Base-by-base conservation (phyloP, 2,888 invertebrate species). In the Trypoxylon attenuatum region DNA sequence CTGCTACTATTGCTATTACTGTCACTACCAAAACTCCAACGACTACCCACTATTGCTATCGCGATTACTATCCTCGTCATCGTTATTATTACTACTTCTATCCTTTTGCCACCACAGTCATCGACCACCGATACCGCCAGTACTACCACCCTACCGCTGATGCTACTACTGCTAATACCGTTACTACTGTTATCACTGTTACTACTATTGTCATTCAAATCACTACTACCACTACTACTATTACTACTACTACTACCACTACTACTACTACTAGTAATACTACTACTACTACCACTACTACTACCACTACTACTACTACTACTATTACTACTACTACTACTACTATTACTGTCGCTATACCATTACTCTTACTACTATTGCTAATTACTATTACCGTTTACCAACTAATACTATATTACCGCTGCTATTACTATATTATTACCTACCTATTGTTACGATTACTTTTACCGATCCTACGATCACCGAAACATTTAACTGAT, bases 241-340 rank as follows among this genome's bases (percentile, higher is more conserved):
- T 46, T 23, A 15, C 46, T 41, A 57, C 41, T 25, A 43, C 42
- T 56, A 13, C 42, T 53, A 64, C 38, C n/a, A 25, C 60, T 39
- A 25, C 23, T 42, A 53, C 58, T 58, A 57, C 53, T 53, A 49
- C 56, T 21, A 53, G 33, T 25, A 51, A 43, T 55, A 55, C 45
- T 29, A 18, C 57, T 47, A 49, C 47, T 55, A 51, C 52, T 53
- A 39, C n/a, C 50, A 59, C 45, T 60, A 58, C 55, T 61, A 65
- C 45, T 54, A 57, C 61, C 45, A 63, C 59, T 47, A 45, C 59
- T 59, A 67, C 47, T 56, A 53, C 23, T 46, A 60, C 45, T 52
- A 52, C 56, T 21, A 27, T 56, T 57, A 69, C 53, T 52, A 61
- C 61, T 59, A 63, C 45, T 71, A 55, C 59, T 63, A 66, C 64